A percentile compares a stretch with the other conserved stretches of the same genome.
Conservation (phyloP, 2,888 invertebrate species). For the Mesorhabditis sp. region DNA sequence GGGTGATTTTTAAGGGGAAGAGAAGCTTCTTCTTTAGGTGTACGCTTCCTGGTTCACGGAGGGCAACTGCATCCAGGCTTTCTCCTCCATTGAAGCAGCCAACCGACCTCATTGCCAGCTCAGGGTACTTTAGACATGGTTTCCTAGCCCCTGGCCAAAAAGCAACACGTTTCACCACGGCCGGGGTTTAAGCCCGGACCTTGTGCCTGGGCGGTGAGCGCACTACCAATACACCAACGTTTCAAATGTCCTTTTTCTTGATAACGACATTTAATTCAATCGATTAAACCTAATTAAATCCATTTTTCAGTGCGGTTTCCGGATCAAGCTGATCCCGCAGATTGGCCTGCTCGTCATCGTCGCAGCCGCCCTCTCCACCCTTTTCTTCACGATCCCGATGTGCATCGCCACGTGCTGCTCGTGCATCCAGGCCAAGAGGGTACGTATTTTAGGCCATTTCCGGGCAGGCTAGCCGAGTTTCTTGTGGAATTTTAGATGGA, state of each 20-base stretch:
- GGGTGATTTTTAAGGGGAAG: slow-evolving; percentile 8
- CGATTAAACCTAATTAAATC: neutral
- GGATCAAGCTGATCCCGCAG: slow-evolving; percentile 18
- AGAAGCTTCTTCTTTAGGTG: slow-evolving; percentile 32
- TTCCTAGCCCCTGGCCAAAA: too few species aligned
- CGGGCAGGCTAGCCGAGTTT: too few species aligned
- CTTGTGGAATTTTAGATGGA: too few species aligned
- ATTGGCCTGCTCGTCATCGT: slow-evolving; percentile 47
- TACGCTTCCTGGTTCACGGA: slow-evolving; percentile 53
- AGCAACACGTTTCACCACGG: too few species aligned
- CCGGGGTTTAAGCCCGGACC: too few species aligned
- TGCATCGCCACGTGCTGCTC: slow-evolving; percentile 55
- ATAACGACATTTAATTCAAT: neutral
- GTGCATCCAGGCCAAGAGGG: slow-evolving; percentile 55
- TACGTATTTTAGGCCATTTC: slow-evolving; percentile 11
- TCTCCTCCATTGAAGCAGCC: slow-evolving; percentile 37
- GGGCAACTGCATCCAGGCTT: slow-evolving; percentile 51
- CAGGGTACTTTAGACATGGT: neutral
- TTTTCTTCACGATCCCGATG: slow-evolving; percentile 52
- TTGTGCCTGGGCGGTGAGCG: too few species aligned
- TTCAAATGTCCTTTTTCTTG: too few species aligned
- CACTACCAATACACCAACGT: too few species aligned
- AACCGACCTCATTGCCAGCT: slow-evolving; percentile 33
- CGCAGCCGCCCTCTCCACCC: slow-evolving; percentile 50
- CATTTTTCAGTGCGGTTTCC: slow-evolving; percentile 3